A percentile compares a stretch with the other conserved stretches of the same genome.
These are phyloP conservation scores for Mayetiola destructor DNA, from an alignment of 2,888 invertebrate species.

Conservation along the genomic window DNA sequence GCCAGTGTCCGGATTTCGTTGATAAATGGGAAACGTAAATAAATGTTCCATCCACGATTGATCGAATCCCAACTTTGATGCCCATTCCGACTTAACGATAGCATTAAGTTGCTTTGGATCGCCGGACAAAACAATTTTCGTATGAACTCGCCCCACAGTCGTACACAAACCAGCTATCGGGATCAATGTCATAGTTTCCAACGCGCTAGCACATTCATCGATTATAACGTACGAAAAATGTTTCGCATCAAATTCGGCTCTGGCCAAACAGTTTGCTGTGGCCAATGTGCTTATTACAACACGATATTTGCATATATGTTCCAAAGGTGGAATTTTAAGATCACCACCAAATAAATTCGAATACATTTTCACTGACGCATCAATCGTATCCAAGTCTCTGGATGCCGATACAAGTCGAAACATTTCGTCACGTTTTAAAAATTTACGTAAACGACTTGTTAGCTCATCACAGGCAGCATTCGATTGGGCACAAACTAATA, in stretches of 20 bases:
- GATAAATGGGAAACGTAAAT: slow-evolving; percentile 25
- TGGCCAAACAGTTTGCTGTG: slow-evolving; percentile 35
- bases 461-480: slow-evolving; percentile 61
- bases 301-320: slow-evolving; percentile 38
- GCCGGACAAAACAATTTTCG: slow-evolving; percentile 44
- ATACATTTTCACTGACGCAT: slow-evolving; percentile 28
- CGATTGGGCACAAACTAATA: slow-evolving; percentile 53
- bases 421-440: slow-evolving; percentile 27
- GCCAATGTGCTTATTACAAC: slow-evolving; percentile 50
- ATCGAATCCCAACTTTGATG: neutral
- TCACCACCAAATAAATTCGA: slow-evolving; percentile 33
- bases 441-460: slow-evolving; percentile 35
- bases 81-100: slow-evolving; percentile 35
- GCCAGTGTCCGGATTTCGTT: slow-evolving; percentile 19
- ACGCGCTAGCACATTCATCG: slow-evolving; percentile 63
- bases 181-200: slow-evolving; percentile 50
- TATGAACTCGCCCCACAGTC: slow-evolving; percentile 26
- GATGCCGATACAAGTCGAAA: slow-evolving; percentile 36
- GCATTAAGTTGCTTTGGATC: slow-evolving; percentile 63
- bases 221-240: slow-evolving; percentile 53
- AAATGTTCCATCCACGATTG: slow-evolving; percentile 29
- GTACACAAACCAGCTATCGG: slow-evolving; percentile 26
- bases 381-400: slow-evolving; percentile 29
- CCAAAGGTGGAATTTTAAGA: slow-evolving; percentile 35
- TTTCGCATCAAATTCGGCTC: no score